Evolutionary conservation across 2,797 vertebrate species (phyloP).

Genomic region (Scolopax rusticola): DNA sequence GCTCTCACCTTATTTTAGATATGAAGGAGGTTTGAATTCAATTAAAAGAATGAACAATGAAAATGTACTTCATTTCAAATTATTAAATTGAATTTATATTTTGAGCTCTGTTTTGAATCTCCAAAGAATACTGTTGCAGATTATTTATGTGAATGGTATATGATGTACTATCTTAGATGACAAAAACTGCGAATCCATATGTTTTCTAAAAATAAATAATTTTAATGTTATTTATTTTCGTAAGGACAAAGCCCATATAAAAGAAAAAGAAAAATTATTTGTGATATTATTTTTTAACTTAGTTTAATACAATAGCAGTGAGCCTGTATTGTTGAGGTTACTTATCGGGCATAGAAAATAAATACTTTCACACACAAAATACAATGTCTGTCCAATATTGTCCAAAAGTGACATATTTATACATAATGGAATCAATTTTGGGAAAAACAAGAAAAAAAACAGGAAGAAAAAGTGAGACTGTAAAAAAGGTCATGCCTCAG

Average conservation of each 20-base stretch:
- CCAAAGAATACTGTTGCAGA: not conserved
- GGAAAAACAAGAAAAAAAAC: no score
- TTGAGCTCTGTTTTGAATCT: not conserved
- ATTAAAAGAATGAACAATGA: not conserved
- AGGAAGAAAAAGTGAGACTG: fast-evolving
- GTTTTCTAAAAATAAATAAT: not conserved
- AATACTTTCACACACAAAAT: not conserved
- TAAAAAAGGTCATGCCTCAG: not conserved
- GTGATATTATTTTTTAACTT: not conserved
- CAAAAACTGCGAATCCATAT: not conserved
- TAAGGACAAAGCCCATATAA: not conserved
- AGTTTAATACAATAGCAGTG: not conserved
- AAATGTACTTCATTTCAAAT: constrained; percentile 1
- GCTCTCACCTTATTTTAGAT: not conserved
- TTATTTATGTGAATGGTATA: not conserved
- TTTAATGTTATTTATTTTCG: not conserved
- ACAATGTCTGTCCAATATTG: not conserved
- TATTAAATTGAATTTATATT: not conserved
- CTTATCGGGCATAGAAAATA: not conserved
- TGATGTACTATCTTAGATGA: not conserved
- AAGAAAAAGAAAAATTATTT: not conserved
- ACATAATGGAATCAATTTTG: not conserved
- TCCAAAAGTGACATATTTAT: not conserved
- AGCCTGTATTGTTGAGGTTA: not conserved
- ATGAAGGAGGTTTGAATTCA: not conserved